These are phyloP conservation scores for Micoletzkya japonica DNA, from an alignment of 2,888 invertebrate genomes.

Conservation along the genomic window DNA sequence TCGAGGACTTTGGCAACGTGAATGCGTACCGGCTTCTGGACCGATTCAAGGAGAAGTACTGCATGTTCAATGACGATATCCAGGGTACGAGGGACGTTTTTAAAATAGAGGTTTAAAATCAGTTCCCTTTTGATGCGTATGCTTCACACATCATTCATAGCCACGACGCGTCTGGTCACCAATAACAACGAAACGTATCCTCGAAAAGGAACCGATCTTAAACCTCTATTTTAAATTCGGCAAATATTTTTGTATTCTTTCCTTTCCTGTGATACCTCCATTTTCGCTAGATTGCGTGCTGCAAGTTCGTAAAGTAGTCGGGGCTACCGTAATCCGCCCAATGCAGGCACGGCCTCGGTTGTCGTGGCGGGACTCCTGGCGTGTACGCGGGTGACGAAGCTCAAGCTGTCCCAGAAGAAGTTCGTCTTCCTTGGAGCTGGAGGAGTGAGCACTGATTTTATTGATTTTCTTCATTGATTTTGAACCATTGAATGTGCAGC, in stretches of 20 bases:
- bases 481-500: neutral
- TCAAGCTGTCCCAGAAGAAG: constrained; percentile 79
- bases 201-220: no score
- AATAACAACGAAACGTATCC: no score
- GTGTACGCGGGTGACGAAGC: constrained; percentile 81
- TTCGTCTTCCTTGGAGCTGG: constrained; percentile 96
- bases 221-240: no score
- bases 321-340: constrained; percentile 3
- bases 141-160: no score
- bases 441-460: constrained; percentile 73
- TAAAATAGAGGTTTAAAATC: no score
- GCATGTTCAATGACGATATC: constrained; percentile 98
- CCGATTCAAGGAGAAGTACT: constrained; percentile 84
- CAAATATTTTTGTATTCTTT: no score
- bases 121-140: no score
- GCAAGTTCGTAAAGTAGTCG: no score
- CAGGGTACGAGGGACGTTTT: constrained; percentile 80
- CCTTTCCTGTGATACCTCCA: no score
- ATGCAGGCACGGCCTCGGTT: constrained; percentile 79
- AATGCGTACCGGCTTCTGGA: constrained; percentile 91
- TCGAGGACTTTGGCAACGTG: constrained; percentile 96
- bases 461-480: neutral
- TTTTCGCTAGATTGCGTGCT: no score
- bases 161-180: no score
- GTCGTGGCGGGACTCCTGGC: constrained; percentile 91